These are phyloP conservation scores for Hydropsyche betteni DNA, from an alignment of 2,888 invertebrate genomes.

Conservation along the genomic window DNA sequence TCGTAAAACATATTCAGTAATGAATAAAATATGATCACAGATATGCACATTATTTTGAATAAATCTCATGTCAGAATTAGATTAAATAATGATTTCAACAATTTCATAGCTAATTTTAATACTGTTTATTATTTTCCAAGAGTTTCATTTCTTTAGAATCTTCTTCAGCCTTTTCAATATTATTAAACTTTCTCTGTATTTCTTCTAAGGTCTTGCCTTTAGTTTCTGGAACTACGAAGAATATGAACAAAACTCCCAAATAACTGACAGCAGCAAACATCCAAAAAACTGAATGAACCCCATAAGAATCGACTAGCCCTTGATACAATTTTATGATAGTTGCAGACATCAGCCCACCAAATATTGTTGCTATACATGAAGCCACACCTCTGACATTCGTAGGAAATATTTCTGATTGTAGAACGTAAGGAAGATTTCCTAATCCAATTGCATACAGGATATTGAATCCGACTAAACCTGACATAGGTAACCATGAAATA, in stretches of 20 bases:
- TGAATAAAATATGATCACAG: no score
- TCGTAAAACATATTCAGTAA: no score
- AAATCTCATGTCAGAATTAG: no score
- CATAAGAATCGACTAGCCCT: conserved; percentile 65
- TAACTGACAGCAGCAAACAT: conserved; percentile 67
- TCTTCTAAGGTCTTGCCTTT: conserved; percentile 70
- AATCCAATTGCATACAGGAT: conserved; percentile 69
- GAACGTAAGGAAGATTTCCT: conserved; percentile 69
- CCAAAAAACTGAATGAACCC: conserved; percentile 69
- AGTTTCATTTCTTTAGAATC: no score
- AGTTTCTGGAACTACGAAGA: conserved; percentile 70
- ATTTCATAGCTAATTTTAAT: no score
- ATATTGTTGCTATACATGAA: conserved; percentile 67
- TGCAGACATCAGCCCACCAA: conserved; percentile 68
- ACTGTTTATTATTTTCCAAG: no score
- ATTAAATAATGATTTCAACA: no score
- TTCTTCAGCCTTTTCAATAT: no score
- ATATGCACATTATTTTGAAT: no score
- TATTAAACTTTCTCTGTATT: conserved; percentile 58
- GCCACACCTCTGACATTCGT: conserved; percentile 70
- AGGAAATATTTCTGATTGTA: conserved; percentile 72
- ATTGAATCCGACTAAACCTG: conserved; percentile 68
- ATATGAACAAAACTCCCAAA: conserved; percentile 67
- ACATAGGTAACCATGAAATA: conserved; percentile 65
- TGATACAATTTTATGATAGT: conserved; percentile 69